Conservation (phyloP, 23 tunicate genomes). For the Ciona savignyi region DNA sequence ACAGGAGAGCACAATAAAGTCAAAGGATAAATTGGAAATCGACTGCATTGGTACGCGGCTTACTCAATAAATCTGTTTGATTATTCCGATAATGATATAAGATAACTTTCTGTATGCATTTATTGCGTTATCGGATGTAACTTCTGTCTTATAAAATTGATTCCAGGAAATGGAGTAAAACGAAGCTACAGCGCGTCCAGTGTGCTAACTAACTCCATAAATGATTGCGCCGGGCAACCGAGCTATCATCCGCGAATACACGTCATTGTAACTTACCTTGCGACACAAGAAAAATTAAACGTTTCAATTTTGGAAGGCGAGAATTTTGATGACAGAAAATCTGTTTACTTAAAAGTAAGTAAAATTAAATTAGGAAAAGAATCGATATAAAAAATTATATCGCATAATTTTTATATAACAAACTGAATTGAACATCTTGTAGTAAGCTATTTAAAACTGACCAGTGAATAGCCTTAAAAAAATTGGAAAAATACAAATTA, state of each 20-base stretch:
- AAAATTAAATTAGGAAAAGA: too few species aligned
- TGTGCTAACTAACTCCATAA: constrained; percentile 3
- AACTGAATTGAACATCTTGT: too few species aligned
- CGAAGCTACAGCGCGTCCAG: constrained; percentile 38
- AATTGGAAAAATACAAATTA: too few species aligned
- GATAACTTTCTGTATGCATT: too few species aligned
- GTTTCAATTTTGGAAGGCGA: constrained; percentile 65
- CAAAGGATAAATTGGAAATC: neutral
- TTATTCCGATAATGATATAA: too few species aligned
- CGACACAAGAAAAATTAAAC: constrained; percentile 35
- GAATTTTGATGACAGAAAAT: constrained; percentile 25
- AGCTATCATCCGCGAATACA: constrained; percentile 22
- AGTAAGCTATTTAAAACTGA: too few species aligned
- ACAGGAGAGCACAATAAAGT: neutral
- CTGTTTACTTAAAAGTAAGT: constrained; percentile 49
- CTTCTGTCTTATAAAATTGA: too few species aligned
- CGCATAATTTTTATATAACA: too few species aligned
- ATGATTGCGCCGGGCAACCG: neutral
- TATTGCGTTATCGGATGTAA: too few species aligned
- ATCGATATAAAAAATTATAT: too few species aligned
- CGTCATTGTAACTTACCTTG: constrained; percentile 39
- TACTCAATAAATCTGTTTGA: neutral
- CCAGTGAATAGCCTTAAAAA: too few species aligned
- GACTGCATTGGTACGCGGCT: neutral
- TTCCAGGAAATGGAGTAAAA: constrained; percentile 10